Evolutionary conservation across 2,797 vertebrate genomes (phyloP), one percentile per base, ranked within the genome.

Genomic region (Triplophysa bombifrons): DNA sequence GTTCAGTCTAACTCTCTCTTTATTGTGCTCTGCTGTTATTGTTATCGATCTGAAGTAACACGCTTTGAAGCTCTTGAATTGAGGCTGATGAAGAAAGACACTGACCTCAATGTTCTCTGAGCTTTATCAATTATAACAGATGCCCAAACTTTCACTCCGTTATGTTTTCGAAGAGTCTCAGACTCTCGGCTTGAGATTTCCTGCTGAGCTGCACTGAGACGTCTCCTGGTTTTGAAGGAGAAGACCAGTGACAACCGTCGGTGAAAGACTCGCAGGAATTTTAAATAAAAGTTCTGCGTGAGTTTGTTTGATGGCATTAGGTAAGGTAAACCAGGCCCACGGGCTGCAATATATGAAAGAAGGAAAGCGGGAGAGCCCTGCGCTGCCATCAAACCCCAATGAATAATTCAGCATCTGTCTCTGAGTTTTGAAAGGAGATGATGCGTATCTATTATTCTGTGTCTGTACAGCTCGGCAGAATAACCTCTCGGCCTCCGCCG

Each of bases 381-480:
- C 34, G 30, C 46, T 56, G 74, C 64, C 60, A 74, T 83, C 64
- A 81, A 78, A 80, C 58, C 16, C 46, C 55, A 70, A 85, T 83
- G 74, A 84, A 86, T 86, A 74, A 78, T 84, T 75, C 78, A 81
- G 60, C 19, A n/a, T 64, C 64, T 63, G 67, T 80, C 74, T 65
- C 82, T 61, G 46, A 55, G 65, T 69, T 84, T 76, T 80, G 72
- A 81, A 71, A 51, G 70, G 68, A 46, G 67, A 72, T 76, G 68
- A 81, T 67, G 58, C 13, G 53, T 67, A 82, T 84, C 73, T 82
- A 77, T 83, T 83, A 83, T 84, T 83, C 85, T 67, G 53, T 44
- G 55, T 72, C 79, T 30, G 20, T 73, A 77, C 55, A 50, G 34
- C 73, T 58, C 69, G 22, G 51, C 48, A 46, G 48, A 53, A 55